A percentile compares a stretch with the other conserved stretches of the same genome.
Conservation (phyloP, 2,113 vertebrate genomes). For the Catharus bicknelli region DNA sequence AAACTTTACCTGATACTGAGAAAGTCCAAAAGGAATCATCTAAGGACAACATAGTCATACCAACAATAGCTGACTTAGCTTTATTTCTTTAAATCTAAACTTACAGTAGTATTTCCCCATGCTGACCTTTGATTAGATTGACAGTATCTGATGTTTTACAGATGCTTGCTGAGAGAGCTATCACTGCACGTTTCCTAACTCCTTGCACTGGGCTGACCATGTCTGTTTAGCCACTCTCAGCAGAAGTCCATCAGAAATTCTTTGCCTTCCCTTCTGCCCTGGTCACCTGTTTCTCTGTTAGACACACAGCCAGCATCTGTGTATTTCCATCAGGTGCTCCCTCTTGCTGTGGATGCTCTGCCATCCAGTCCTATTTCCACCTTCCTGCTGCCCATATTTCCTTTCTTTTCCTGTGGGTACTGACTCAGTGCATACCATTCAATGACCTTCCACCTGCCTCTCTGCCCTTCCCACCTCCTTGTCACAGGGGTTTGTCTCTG, state of each 20-base stretch:
- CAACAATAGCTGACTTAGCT: not conserved
- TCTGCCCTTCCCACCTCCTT: not conserved
- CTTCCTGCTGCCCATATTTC: not conserved
- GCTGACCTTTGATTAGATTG: not conserved
- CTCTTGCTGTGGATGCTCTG: not conserved
- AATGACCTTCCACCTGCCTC: not conserved
- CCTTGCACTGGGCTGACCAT: not conserved
- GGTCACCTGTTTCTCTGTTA: not conserved
- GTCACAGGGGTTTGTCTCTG: not conserved
- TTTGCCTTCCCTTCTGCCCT: not conserved
- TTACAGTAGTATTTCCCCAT: not conserved
- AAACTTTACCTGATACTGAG: not conserved
- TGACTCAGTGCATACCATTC: not conserved
- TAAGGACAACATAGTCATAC: not conserved
- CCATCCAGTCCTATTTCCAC: not conserved
- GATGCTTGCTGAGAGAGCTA: not conserved
- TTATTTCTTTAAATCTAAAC: not conserved
- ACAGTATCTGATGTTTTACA: not conserved
- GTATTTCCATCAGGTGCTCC: not conserved
- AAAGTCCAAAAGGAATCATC: not conserved
- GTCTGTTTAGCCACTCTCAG: not conserved
- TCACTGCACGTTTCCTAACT: not conserved
- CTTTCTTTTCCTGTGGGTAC: not conserved
- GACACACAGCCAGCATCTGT: not conserved
- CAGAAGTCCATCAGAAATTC: not conserved